A percentile compares a stretch with the other conserved stretches of the same genome.
These are phyloP conservation scores for Hylia prasina DNA, from an alignment of 2,113 vertebrate species.

Conservation along the genomic window DNA sequence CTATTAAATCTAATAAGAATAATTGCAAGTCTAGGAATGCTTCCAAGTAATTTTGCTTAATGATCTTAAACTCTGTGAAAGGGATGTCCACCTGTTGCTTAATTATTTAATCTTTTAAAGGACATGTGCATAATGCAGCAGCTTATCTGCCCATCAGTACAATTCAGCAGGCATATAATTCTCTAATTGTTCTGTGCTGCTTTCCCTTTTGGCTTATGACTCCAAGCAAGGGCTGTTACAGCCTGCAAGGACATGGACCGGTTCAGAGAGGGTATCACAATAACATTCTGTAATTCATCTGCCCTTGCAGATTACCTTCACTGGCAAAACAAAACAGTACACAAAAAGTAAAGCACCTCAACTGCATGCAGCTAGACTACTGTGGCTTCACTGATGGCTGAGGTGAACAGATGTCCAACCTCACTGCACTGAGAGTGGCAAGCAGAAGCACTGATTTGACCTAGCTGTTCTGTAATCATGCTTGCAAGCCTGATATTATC, in stretches of 20 bases:
- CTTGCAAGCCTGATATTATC: not conserved
- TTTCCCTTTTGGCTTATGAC: not conserved
- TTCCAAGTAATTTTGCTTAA: slow-evolving; percentile 27
- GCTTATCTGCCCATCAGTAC: not conserved
- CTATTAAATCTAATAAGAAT: slow-evolving; percentile 20
- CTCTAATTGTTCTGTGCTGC: not conserved
- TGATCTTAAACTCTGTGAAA: slow-evolving; percentile 48
- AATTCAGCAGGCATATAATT: not conserved
- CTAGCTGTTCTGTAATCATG: not conserved
- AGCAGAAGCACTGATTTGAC: not conserved
- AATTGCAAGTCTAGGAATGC: not conserved
- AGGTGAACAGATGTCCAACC: not conserved
- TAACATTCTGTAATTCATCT: not conserved
- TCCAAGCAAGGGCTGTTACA: not conserved
- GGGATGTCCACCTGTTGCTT: slow-evolving; percentile 25
- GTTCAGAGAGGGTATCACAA: not conserved
- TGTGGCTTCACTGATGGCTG: not conserved
- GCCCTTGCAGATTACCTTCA: not conserved
- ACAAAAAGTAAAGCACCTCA: not conserved
- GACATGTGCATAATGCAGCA: not conserved
- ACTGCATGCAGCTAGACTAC: not conserved
- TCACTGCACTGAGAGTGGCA: not conserved
- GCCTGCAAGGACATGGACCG: not conserved
- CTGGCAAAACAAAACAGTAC: not conserved
- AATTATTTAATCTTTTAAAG: slow-evolving; percentile 30